These are phyloP conservation scores for Labroides dimidiatus DNA, from an alignment of 2,797 vertebrate species.

Conservation along the genomic window DNA sequence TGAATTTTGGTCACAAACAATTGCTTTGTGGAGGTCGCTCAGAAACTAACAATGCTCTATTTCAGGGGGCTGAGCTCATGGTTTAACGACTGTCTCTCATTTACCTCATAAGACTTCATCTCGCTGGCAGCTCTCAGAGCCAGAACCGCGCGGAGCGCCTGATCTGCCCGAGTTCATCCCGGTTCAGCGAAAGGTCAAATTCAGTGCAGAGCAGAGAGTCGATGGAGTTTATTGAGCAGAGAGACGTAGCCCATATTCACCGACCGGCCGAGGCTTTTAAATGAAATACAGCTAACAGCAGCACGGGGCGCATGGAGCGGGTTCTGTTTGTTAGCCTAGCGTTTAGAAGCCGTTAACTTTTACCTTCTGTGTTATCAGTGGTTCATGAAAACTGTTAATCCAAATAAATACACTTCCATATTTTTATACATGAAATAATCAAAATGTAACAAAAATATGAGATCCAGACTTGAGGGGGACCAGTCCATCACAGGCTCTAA, in stretches of 20 bases:
- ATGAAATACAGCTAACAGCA: conserved; percentile 8
- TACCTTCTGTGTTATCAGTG: no score
- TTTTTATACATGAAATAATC: no score
- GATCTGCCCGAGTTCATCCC: conserved; percentile 47
- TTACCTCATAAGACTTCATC: conserved; percentile 75
- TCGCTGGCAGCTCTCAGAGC: conserved; percentile 50
- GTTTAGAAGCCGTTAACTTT: not conserved
- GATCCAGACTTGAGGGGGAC: no score
- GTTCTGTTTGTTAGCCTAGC: no score
- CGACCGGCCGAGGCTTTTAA: conserved; percentile 6
- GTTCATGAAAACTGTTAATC: no score
- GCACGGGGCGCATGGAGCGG: not conserved
- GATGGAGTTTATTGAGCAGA: conserved; percentile 32
- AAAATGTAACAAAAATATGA: no score
- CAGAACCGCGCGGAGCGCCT: conserved; percentile 61
- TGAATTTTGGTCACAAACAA: conserved; percentile 60
- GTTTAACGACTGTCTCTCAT: conserved; percentile 77
- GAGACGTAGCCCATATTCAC: conserved; percentile 8
- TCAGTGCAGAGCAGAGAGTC: conserved; percentile 35
- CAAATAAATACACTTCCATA: no score
- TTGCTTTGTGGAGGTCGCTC: conserved; percentile 65
- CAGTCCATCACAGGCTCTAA: no score
- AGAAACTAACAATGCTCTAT: conserved; percentile 72
- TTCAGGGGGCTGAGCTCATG: conserved; percentile 73
- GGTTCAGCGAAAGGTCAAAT: conserved; percentile 51